These are phyloP conservation scores for Ramphastos sulfuratus DNA, from an alignment of 2,113 vertebrate species.

Conservation along the genomic window DNA sequence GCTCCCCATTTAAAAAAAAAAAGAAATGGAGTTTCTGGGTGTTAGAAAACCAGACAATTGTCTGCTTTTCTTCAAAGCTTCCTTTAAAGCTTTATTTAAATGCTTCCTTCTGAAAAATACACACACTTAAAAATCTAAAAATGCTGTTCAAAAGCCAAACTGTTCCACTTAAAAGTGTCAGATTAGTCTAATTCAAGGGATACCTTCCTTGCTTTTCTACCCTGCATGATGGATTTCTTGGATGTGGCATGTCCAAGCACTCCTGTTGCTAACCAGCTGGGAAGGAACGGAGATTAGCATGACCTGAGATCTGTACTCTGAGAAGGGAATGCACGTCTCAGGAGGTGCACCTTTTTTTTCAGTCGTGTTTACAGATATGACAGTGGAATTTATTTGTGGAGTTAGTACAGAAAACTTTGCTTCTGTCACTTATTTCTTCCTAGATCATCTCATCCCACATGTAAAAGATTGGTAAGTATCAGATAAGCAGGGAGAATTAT, in stretches of 20 bases:
- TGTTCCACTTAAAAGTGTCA: background rate
- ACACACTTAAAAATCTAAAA: background rate
- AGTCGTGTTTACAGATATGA: background rate
- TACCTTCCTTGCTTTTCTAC: background rate
- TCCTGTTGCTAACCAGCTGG: background rate
- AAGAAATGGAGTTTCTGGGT: background rate
- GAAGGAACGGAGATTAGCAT: fast-evolving
- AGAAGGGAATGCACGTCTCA: background rate
- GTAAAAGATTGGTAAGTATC: background rate
- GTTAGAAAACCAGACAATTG: background rate
- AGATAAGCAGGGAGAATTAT: background rate
- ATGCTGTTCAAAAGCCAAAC: background rate
- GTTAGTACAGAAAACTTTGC: background rate
- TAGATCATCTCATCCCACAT: background rate
- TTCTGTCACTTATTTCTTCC: background rate
- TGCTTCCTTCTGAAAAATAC: background rate
- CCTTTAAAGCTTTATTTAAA: background rate
- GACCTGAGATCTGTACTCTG: background rate
- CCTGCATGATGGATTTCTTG: background rate
- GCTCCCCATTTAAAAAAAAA: background rate
- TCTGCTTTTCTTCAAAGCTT: background rate
- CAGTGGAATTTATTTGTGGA: background rate
- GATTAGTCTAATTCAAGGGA: background rate
- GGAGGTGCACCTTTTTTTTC: background rate
- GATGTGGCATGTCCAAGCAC: background rate